A percentile compares a stretch with the other conserved stretches of the same genome.
Evolutionary conservation across 1,140 invertebrate species (phyloP).

Genomic region (Drosophila kurseongensis): DNA sequence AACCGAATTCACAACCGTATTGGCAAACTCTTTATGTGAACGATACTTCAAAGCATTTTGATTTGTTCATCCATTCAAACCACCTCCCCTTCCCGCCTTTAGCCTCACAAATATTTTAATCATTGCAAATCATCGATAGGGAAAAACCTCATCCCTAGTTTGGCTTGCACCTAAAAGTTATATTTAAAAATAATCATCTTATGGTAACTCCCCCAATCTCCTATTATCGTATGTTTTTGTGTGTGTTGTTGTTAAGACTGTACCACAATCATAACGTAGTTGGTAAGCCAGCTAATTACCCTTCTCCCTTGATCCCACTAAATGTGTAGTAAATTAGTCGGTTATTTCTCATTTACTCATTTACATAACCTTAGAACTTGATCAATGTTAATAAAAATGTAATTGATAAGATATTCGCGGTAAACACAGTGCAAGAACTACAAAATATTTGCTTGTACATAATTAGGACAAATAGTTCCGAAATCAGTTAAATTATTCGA

Average conservation of each 20-base stretch:
- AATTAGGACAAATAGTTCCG: not conserved
- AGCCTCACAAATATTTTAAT: conserved; percentile 10
- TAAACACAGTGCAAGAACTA: too few relatives aligned
- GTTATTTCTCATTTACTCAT: conserved; percentile 1
- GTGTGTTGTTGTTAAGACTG: conserved; percentile 24
- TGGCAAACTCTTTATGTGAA: conserved; percentile 26
- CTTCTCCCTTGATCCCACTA: conserved; percentile 12
- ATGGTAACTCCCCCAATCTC: conserved; percentile 5
- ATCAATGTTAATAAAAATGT: not conserved
- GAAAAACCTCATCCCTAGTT: conserved; percentile 22
- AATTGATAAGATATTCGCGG: not conserved
- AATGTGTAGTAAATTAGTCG: conserved; percentile 38
- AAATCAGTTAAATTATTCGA: conserved; percentile 1
- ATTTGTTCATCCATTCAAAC: conserved; percentile 29
- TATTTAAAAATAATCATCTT: conserved; percentile 31
- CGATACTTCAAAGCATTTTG: conserved; percentile 9
- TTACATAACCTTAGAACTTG: conserved; percentile 1
- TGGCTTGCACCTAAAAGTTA: conserved; percentile 30
- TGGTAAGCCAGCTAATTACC: conserved; percentile 27
- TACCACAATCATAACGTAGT: conserved; percentile 11
- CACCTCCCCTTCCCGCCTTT: not conserved
- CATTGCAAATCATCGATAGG: conserved; percentile 24
- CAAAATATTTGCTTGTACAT: conserved; percentile 4
- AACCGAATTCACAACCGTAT: conserved; percentile 8
- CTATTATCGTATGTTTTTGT: conserved; percentile 32